Base-by-base conservation (phyloP, 2,888 invertebrate species). In the Spodoptera exigua region DNA sequence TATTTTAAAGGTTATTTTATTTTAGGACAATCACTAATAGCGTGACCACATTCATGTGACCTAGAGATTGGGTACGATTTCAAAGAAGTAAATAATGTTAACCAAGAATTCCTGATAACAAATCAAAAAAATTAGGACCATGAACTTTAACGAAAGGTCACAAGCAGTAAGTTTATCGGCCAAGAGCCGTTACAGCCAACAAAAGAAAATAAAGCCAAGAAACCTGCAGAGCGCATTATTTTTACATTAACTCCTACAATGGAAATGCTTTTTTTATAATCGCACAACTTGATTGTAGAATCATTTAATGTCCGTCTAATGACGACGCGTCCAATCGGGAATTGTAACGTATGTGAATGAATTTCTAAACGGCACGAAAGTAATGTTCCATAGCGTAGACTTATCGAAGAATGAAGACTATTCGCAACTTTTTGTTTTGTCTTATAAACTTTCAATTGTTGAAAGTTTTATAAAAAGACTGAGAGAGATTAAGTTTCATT, bases 181-280 rank as follows among this genome's bases (percentile, higher is more conserved):
- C 32, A 9, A 53, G 40, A 52, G 51, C 54, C 55, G 61, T 56
- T 61, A 54, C 49, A 27, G 7, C 12, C 34, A 57, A 57, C 44
- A 40, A 39, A 46, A 62, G 58, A 52, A 66, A 52, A 52, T 35
- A 52, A 41, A 68, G 65, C 56, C 60, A 69, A 70, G 54, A 46
- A 43, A 47, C 35, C 45, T 56, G 45, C 13, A 32, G 37, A 44
- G 46, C 63, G 70, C 72, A 82, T 84, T 81, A 83, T 81, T 76
- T 80, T 48, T 76, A 72, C 81, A 85, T 85, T 82, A 83, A 73
- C 76, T 78, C 77, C 74, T 78, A 77, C 72, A 72, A 79, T 76
- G 69, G 76, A 78, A 70, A 73, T 67, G 44, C 12, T 61, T 61
- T 76, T 73, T 72, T 67, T 74, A 66, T 68, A 69, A 74, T 72